These are phyloP conservation scores for Aegithalos caudatus DNA, from an alignment of 2,113 vertebrate genomes.

Conservation along the genomic window DNA sequence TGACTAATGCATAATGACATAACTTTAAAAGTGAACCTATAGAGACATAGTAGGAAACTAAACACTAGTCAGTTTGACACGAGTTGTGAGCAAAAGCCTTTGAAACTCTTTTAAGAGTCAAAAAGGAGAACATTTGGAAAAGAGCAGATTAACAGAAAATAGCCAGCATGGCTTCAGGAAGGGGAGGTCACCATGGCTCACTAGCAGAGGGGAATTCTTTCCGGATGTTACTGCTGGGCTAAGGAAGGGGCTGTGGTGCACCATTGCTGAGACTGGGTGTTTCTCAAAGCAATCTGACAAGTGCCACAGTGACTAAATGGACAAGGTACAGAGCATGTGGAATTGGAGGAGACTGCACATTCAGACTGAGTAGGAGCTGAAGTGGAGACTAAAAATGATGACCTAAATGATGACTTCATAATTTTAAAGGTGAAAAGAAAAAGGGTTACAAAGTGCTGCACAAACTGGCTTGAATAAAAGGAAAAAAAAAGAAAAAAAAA, in stretches of 20 bases:
- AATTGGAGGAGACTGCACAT: neutral
- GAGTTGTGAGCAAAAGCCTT: slow-evolving; percentile 69
- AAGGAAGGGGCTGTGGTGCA: neutral
- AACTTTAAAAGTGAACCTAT: slow-evolving; percentile 55
- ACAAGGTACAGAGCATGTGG: neutral
- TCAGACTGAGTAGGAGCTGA: neutral
- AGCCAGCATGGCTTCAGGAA: slow-evolving; percentile 63
- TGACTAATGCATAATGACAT: slow-evolving; percentile 55
- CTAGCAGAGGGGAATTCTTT: slow-evolving; percentile 57
- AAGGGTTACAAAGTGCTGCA: neutral
- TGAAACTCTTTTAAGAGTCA: slow-evolving; percentile 73
- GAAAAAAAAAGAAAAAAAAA: neutral
- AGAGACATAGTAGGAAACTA: slow-evolving; percentile 65
- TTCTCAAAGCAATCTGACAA: neutral
- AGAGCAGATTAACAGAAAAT: slow-evolving; percentile 36
- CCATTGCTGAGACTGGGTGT: fast-evolving
- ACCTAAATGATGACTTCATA: neutral
- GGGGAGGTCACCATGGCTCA: slow-evolving; percentile 69
- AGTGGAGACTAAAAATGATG: neutral
- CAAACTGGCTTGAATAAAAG: neutral
- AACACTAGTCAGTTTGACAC: slow-evolving; percentile 61
- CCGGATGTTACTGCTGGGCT: slow-evolving; percentile 32
- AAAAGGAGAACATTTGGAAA: slow-evolving; percentile 73
- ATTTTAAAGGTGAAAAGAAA: neutral
- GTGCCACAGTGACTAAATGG: neutral